Evolutionary conservation across 2,888 invertebrate species (phyloP).

Genomic region (Agonopterix subpropinquella): DNA sequence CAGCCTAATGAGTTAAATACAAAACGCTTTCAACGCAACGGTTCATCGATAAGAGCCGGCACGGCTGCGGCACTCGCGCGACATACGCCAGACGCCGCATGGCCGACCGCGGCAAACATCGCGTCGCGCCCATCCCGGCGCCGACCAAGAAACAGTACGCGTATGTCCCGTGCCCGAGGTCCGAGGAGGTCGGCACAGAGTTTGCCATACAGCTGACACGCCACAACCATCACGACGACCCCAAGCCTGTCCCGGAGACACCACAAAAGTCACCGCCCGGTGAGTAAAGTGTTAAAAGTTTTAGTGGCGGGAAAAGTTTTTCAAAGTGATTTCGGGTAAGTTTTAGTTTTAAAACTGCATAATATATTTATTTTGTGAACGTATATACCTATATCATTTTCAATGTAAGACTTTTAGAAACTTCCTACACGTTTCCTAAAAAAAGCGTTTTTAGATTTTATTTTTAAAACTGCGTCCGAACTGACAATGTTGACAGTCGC

Average conservation of each 20-base stretch:
- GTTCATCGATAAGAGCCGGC: constrained; percentile 38
- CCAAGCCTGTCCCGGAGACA: constrained; percentile 32
- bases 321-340: neutral
- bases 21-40: constrained; percentile 3
- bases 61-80: constrained; percentile 23
- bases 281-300: constrained; percentile 23
- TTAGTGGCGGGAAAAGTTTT: constrained; percentile 5
- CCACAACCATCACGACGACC: constrained; percentile 33
- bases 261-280: constrained; percentile 51
- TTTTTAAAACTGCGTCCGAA: neutral
- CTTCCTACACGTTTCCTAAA: constrained; percentile 6
- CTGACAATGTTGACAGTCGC: constrained; percentile 1
- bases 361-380: no score
- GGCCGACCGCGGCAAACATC: constrained; percentile 68
- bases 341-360: neutral
- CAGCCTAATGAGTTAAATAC: neutral
- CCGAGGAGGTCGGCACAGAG: constrained; percentile 70
- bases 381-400: no score
- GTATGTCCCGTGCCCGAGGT: constrained; percentile 67
- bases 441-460: neutral
- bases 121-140: constrained; percentile 70
- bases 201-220: constrained; percentile 52
- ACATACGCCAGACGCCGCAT: constrained; percentile 62
- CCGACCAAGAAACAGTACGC: constrained; percentile 67
- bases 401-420: neutral